Evolutionary conservation across 2,888 invertebrate species (phyloP), one percentile per base, ranked within the genome.

Genomic region (Frankliniella intonsa): DNA sequence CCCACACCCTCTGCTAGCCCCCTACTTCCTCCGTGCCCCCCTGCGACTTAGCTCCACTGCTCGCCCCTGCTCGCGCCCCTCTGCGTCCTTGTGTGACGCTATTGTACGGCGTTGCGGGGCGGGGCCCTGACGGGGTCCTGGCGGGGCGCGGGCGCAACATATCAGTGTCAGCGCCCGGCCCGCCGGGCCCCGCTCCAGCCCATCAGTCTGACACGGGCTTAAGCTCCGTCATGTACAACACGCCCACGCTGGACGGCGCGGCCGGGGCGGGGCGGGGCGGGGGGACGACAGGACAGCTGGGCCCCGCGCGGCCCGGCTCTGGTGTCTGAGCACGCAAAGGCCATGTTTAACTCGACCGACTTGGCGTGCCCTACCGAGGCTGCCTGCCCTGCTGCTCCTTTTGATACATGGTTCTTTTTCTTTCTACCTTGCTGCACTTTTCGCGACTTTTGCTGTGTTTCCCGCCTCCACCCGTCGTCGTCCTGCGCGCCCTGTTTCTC

Each of bases 151-250:
- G 22, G 22, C 22, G 69, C 22, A n/a, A n/a, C 69, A 69, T 62
- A 62, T 62, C 62, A 62, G 62, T 62, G 62, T 62, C 62, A 62
- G 62, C 55, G 55, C 55, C 14, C 14, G 55, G 14, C 51, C 51
- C 51, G 51, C 10, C 55, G 55, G 55, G 10, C 19, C 55, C 14
- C 55, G 62, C 38, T 38, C 7, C 62, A n/a, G 62, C 62, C 62
- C 62, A 62, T 62, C 62, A 62, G 62, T 14, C 62, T 62, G 62
- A 62, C 62, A 62, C 62, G 62, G 62, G 62, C 62, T 62, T 62
- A 19, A 62, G 19, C 19, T 62, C 62, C 62, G 7, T 38, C 38
- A 38, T 38, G 38, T 38, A 38, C 38, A 3, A 38, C 38, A 38
- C 38, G 38, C 38, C 38, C 38, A 38, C 38, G 38, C 38, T 5